Evolutionary conservation across 2,888 invertebrate species (phyloP).

Genomic region (Neoaliturus tenellus): DNA sequence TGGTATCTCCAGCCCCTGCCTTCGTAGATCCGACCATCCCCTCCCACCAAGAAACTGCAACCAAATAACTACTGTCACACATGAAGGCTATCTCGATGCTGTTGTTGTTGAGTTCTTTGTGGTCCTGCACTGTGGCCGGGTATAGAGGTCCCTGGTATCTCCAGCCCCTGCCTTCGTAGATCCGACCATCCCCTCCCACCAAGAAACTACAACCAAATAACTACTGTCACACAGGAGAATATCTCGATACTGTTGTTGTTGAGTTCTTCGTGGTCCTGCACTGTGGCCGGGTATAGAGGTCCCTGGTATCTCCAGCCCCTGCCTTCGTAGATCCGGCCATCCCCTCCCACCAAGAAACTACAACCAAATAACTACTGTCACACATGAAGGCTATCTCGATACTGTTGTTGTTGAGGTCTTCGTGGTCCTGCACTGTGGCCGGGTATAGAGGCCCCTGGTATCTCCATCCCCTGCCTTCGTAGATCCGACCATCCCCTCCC

Average conservation of each 20-base stretch:
- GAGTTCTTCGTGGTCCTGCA: neutral
- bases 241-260: too few species aligned
- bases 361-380: too few species aligned
- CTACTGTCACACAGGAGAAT: too few species aligned
- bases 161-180: neutral
- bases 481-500: neutral
- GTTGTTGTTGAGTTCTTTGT: neutral
- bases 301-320: neutral
- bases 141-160: neutral
- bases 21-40: neutral
- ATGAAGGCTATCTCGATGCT: too few species aligned
- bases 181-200: neutral
- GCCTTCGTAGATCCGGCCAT: neutral
- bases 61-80: too few species aligned
- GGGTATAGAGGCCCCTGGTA: neutral
- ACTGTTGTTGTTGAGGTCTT: neutral
- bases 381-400: too few species aligned
- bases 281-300: neutral
- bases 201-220: too few species aligned
- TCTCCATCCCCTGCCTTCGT: neutral
- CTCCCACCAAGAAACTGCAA: slow-evolving; percentile 4
- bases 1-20: neutral
- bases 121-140: neutral
- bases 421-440: neutral
- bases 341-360: slow-evolving; percentile 1